These are phyloP conservation scores for Eristalis intricaria DNA, from an alignment of 2,888 invertebrate genomes.

Conservation along the genomic window DNA sequence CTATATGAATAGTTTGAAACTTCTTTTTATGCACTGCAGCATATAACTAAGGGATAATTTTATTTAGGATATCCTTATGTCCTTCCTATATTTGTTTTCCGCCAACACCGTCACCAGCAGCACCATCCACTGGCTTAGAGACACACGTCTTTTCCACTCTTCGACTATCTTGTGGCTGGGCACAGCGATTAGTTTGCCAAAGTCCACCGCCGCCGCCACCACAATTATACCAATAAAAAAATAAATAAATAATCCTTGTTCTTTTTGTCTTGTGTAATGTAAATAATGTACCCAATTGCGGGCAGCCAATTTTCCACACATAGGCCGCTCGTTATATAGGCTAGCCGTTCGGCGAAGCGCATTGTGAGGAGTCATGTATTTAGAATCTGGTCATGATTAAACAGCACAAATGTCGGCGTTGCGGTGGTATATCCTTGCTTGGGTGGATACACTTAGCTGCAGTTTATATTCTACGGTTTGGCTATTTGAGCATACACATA, in stretches of 20 bases:
- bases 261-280: slow-evolving; percentile 42
- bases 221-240: slow-evolving; percentile 45
- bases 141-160: slow-evolving; percentile 25
- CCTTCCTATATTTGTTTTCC: slow-evolving; percentile 50
- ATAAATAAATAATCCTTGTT: slow-evolving; percentile 48
- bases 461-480: slow-evolving; percentile 34
- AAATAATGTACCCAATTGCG: slow-evolving; percentile 64
- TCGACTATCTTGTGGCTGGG: slow-evolving; percentile 52
- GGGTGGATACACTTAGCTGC: slow-evolving; percentile 22
- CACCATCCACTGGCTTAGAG: neutral
- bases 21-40: slow-evolving; percentile 68
- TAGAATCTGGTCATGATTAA: slow-evolving; percentile 57
- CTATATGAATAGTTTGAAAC: slow-evolving; percentile 54
- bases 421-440: slow-evolving; percentile 33
- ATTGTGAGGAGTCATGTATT: slow-evolving; percentile 49
- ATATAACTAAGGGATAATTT: slow-evolving; percentile 66
- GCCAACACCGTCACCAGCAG: slow-evolving; percentile 1
- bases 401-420: slow-evolving; percentile 23
- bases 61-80: slow-evolving; percentile 68
- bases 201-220: slow-evolving; percentile 61
- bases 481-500: slow-evolving; percentile 3
- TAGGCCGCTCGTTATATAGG: slow-evolving; percentile 12
- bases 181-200: slow-evolving; percentile 54
- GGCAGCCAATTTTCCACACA: slow-evolving; percentile 40
- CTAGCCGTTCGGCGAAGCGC: slow-evolving; percentile 14